Evolutionary conservation across 1,140 invertebrate genomes (phyloP).

Genomic region (Reticulitermes speratus): DNA sequence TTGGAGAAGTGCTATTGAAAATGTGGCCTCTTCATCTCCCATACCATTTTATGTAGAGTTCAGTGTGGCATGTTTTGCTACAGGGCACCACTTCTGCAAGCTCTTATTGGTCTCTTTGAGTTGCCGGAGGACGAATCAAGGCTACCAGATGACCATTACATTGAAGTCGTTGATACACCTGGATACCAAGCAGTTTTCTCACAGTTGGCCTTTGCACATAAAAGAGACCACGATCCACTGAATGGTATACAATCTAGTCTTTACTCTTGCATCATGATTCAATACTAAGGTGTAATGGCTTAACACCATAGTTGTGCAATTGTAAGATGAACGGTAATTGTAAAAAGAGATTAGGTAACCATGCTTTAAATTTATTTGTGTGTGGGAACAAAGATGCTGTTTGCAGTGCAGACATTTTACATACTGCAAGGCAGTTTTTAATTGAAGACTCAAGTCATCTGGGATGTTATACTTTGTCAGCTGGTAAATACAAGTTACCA

Average conservation of each 20-base stretch:
- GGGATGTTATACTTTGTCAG: too few relatives aligned
- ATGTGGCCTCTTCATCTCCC: not conserved
- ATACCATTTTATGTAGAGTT: conserved; percentile 29
- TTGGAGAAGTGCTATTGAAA: not conserved
- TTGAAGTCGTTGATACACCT: conserved; percentile 80
- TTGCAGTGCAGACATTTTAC: not conserved
- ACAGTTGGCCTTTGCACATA: conserved; percentile 81
- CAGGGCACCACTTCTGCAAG: conserved; percentile 61
- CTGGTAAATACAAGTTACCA: too few relatives aligned
- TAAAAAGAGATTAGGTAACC: not conserved
- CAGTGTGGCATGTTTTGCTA: conserved; percentile 27
- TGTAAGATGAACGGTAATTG: not conserved
- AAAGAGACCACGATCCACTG: conserved; percentile 69
- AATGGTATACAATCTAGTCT: conserved; percentile 46
- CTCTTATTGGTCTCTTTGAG: conserved; percentile 80
- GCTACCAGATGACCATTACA: conserved; percentile 67
- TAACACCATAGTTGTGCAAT: too few relatives aligned
- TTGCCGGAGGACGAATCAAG: conserved; percentile 77
- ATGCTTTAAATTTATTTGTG: not conserved
- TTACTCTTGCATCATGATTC: not conserved
- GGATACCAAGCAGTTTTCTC: conserved; percentile 89
- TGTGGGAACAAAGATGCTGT: not conserved
- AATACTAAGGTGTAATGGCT: not conserved
- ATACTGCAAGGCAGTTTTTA: too few relatives aligned
- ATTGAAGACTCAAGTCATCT: too few relatives aligned